Evolutionary conservation across 2,113 vertebrate species (phyloP), one percentile per base, ranked within the genome.

Genomic region (Phyllostomus hastatus): DNA sequence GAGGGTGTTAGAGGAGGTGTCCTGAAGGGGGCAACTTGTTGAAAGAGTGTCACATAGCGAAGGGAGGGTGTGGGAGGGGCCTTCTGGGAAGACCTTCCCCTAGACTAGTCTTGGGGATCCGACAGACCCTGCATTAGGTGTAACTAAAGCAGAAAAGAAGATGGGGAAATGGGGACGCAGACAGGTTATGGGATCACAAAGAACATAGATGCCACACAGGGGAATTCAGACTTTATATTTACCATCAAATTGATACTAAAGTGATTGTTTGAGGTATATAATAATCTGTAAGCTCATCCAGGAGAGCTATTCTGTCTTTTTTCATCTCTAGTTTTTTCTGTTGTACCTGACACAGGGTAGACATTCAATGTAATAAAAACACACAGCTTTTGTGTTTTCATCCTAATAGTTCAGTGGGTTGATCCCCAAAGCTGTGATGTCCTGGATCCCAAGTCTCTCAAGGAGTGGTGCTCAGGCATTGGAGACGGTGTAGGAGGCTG

Each of bases 71-170:
- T 20, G n/a, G 75, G 38, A 59, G 66, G 50, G 3, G n/a, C 50
- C 5, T 69, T 38, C 22, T 28, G 84, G 86, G 43, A 64, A 33
- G 83, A 43, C 11, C 46, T 48, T 48, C 46, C 46, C 46, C 46
- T 48, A 12, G 46, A 48, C 46, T 48, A 11, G 38, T 5, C 31
- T 5, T 7, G 12, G 73, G 28, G 72, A 26, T 35, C n/a, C 12
- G 4, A 28, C 6, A 4, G 41, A 24, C n/a, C 41, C 75, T 69
- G 24, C 1, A 1, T n/a, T 19, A 8, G n/a, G 4, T 10, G 2
- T 14, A 43, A 22, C 93, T 61, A n/a, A 35, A 4, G 28, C 50
- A 26, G 38, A 31, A 31, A 17, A 19, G 83, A 35, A 10, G 28
- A 1, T 11, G 10, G 28, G 22, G 10, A 38, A 20, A 70, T 5